These are phyloP conservation scores for Tinea pellionella DNA, from an alignment of 2,888 invertebrate genomes.

Conservation along the genomic window DNA sequence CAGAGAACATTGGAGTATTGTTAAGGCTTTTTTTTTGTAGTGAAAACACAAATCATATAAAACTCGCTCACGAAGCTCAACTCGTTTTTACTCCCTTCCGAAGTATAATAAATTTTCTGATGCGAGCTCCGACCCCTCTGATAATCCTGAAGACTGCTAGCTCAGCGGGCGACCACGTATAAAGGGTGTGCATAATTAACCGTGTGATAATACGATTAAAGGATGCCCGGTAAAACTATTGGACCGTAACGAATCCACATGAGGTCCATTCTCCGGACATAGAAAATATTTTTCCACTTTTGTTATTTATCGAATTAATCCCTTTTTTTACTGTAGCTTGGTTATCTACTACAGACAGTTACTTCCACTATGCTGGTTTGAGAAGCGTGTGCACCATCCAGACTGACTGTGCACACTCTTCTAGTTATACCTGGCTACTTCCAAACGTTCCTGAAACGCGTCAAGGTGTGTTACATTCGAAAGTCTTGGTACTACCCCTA, in stretches of 20 bases:
- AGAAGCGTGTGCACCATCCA: too few species aligned
- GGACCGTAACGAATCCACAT: slow-evolving; percentile 22
- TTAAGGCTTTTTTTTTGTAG: too few species aligned
- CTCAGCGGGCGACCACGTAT: slow-evolving; percentile 7
- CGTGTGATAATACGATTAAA: slow-evolving; percentile 52
- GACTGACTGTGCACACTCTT: too few species aligned
- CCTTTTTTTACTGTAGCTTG: not conserved
- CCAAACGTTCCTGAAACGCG: too few species aligned
- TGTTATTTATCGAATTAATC: not conserved
- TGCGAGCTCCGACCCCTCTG: not conserved
- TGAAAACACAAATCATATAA: not conserved
- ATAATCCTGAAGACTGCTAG: not conserved
- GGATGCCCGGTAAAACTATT: slow-evolving; percentile 28
- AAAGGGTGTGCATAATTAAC: slow-evolving; percentile 47
- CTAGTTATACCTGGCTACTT: too few species aligned
- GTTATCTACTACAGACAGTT: not conserved
- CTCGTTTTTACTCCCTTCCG: slow-evolving; percentile 3
- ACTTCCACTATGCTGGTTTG: too few species aligned
- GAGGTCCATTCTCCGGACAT: not conserved
- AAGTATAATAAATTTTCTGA: slow-evolving; percentile 2
- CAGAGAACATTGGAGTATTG: too few species aligned
- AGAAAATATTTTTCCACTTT: not conserved
- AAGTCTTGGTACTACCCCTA: too few species aligned
- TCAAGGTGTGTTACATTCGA: too few species aligned
- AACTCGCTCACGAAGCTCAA: not conserved